These are phyloP conservation scores for Bubo bubo DNA, from an alignment of 2,113 vertebrate genomes.

Conservation along the genomic window DNA sequence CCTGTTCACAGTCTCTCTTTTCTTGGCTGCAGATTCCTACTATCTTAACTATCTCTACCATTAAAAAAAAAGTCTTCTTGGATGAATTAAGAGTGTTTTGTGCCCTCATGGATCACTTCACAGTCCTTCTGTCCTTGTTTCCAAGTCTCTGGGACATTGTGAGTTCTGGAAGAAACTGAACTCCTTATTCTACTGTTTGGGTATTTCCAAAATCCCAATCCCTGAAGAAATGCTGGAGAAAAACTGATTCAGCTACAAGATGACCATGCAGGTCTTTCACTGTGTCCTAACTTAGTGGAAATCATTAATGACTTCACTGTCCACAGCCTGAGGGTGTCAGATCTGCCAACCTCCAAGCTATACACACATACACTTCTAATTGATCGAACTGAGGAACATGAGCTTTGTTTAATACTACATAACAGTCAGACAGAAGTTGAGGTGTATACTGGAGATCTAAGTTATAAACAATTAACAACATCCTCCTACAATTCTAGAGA, in stretches of 20 bases:
- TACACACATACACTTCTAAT: not conserved
- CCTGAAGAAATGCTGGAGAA: not conserved
- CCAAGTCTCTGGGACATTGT: fast-evolving
- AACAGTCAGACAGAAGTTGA: not conserved
- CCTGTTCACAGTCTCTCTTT: not conserved
- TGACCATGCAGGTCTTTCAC: not conserved
- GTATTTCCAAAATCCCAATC: not conserved
- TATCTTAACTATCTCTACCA: not conserved
- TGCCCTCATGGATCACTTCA: not conserved
- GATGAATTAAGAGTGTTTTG: fast-evolving
- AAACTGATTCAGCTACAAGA: not conserved
- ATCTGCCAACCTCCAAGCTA: not conserved
- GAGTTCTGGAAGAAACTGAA: not conserved
- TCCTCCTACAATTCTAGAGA: not conserved
- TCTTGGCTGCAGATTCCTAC: not conserved
- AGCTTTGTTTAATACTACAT: not conserved
- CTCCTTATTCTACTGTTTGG: too few species aligned
- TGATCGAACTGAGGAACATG: fast-evolving
- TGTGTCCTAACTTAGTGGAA: not conserved
- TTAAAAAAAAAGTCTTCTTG: not conserved
- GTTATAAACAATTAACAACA: not conserved
- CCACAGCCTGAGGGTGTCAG: not conserved
- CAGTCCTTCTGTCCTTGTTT: not conserved
- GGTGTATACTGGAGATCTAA: not conserved
- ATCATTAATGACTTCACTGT: fast-evolving